Evolutionary conservation across 2,888 invertebrate species (phyloP).

Genomic region (Eupithecia centaureata): DNA sequence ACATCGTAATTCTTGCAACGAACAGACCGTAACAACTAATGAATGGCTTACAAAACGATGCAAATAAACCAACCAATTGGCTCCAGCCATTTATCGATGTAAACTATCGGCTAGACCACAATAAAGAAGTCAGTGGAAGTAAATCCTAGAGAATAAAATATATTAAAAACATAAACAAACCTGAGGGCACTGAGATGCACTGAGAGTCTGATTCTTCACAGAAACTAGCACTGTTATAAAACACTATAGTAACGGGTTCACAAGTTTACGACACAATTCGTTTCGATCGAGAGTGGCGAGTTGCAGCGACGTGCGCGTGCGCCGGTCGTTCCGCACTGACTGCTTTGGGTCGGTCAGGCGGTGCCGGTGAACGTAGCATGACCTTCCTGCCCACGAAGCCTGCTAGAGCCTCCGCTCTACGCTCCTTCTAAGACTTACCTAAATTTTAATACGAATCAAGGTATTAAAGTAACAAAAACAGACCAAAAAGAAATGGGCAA

Average conservation of each 20-base stretch:
- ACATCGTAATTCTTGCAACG: conserved; percentile 69
- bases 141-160: conserved; percentile 35
- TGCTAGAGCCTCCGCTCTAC: conserved; percentile 64
- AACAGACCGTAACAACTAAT: conserved; percentile 70
- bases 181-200: conserved; percentile 61
- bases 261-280: conserved; percentile 66
- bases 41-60: conserved; percentile 73
- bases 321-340: conserved; percentile 77
- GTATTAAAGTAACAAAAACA: background rate
- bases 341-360: conserved; percentile 46
- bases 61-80: conserved; percentile 66
- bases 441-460: conserved; percentile 47
- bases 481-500: background rate
- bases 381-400: conserved; percentile 79
- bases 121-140: conserved; percentile 47
- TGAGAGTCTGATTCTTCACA: conserved; percentile 60
- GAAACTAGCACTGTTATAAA: conserved; percentile 73
- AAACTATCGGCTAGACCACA: conserved; percentile 62
- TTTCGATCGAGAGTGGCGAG: conserved; percentile 60
- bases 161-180: conserved; percentile 63
- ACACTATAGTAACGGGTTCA: conserved; percentile 77
- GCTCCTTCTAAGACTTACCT: conserved; percentile 61
- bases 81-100: conserved; percentile 57
- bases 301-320: conserved; percentile 68
- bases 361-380: conserved; percentile 72